A percentile compares a stretch with the other conserved stretches of the same genome.
Evolutionary conservation across 2,888 invertebrate genomes (phyloP).

Genomic region (Seira musarum): DNA sequence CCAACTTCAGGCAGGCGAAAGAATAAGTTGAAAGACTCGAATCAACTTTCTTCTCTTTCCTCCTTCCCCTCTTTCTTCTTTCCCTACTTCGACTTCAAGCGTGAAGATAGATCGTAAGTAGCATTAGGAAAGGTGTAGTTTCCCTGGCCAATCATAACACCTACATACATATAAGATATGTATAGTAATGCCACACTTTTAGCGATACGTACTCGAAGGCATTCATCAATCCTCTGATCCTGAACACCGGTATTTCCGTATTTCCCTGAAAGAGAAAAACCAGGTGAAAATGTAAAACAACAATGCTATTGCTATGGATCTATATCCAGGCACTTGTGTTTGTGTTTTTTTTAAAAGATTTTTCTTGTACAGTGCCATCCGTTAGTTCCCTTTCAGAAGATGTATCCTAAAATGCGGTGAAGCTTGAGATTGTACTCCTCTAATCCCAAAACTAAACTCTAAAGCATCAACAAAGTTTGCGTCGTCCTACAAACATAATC

Average conservation of each 20-base stretch:
- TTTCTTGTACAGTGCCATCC: neutral
- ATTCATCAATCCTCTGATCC: neutral
- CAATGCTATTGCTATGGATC: too few relatives aligned
- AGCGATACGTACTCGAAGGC: neutral
- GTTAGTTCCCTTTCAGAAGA: neutral
- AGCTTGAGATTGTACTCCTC: too few relatives aligned
- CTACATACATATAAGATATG: neutral
- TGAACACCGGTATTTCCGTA: too few relatives aligned
- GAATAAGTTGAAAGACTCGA: conserved; percentile 19
- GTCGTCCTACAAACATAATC: too few relatives aligned
- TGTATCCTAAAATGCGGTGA: neutral
- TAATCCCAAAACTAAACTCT: too few relatives aligned
- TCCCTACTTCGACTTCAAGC: neutral
- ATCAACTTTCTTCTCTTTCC: conserved; percentile 23
- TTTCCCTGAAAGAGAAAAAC: too few relatives aligned
- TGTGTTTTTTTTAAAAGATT: neutral
- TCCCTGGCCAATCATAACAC: conserved; percentile 19
- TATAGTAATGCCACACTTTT: neutral
- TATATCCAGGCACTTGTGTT: too few relatives aligned
- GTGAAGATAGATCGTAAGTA: neutral
- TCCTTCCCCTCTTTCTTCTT: neutral
- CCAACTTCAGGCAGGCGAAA: neutral
- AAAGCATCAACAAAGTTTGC: too few relatives aligned
- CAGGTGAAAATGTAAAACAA: too few relatives aligned
- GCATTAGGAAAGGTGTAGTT: conserved; percentile 15